Base-by-base conservation (phyloP, 2,888 invertebrate genomes). In the Entomobrya multifasciata region DNA sequence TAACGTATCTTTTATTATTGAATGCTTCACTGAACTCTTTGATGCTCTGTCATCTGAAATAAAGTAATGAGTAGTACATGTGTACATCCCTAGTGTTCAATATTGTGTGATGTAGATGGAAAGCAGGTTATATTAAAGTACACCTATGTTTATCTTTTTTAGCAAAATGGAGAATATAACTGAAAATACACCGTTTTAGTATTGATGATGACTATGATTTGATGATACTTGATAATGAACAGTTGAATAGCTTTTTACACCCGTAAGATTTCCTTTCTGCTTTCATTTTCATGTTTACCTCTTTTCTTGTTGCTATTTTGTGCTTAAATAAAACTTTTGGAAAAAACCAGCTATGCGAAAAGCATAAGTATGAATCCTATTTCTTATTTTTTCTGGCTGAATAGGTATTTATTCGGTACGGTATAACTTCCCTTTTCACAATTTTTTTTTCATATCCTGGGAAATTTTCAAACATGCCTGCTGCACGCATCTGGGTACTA, bases 41-140 rank as follows among this genome's bases (percentile, higher is more conserved):
- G 76, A 49, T 79, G 86, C 65, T 74, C 60, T 67, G 49, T 65
- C 81, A 86, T 62, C 81, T 77, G 86, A 76, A 86, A 81, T 76
- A 80, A 86, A 86, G 80, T 86, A 86, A 86, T 86, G 81, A 86
- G 79, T 76, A 49, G 62, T 52, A 55, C 86, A 65, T 78, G 44
- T 57, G 60, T 27, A 76, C 52, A 49, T 65, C 36, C 2, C 20
- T 2, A 6, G 8, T 36, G 36, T 36, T 65, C 62, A 15, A 57
- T n/a, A n/a, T n/a, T n/a, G n/a, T n/a, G n/a, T n/a, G n/a, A n/a
- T n/a, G n/a, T n/a, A n/a, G n/a, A n/a, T n/a, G n/a, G 80, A 55
- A 65, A n/a, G 41, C 13, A 44, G 13, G 22, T 44, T 44, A 62
- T 27, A 13, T 49, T 25, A 17, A n/a, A 25, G 27, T 27, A 81